Conservation (phyloP, 2,113 vertebrate genomes). For the Copsychus sechellarum region DNA sequence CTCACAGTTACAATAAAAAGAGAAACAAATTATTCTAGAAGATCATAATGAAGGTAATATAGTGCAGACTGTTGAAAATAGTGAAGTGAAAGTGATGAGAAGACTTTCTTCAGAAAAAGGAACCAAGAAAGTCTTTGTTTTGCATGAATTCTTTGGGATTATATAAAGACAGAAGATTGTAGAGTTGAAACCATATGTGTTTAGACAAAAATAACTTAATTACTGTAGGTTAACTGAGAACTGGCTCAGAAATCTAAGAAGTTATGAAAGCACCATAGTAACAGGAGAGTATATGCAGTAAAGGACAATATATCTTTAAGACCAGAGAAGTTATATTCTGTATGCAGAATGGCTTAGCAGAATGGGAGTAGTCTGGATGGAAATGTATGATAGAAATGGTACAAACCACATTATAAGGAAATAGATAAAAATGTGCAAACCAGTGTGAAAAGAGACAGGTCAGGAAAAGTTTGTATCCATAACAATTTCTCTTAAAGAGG, state of each 20-base stretch:
- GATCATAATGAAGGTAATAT: not conserved
- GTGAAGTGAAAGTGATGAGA: not conserved
- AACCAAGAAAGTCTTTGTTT: not conserved
- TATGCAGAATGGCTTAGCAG: not conserved
- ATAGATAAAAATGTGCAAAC: not conserved
- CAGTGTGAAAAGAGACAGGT: not conserved
- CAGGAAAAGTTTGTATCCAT: constrained; percentile 10
- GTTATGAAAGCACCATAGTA: constrained; percentile 16
- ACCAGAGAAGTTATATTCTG: not conserved
- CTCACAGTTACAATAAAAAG: not conserved
- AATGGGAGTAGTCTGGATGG: not conserved
- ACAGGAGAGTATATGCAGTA: not conserved
- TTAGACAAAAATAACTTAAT: constrained; percentile 59
- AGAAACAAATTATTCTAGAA: not conserved
- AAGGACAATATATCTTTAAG: not conserved
- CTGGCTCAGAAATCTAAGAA: not conserved
- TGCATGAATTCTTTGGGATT: not conserved
- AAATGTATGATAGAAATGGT: not conserved
- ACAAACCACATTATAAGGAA: not conserved
- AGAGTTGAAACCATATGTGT: constrained; percentile 9
- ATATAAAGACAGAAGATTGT: not conserved
- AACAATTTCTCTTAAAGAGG: constrained; percentile 20
- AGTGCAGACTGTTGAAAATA: not conserved
- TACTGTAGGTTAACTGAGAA: constrained; percentile 11
- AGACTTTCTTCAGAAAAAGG: not conserved